Evolutionary conservation across 2,888 invertebrate genomes (phyloP).

Genomic region (Agriotes lineatus): DNA sequence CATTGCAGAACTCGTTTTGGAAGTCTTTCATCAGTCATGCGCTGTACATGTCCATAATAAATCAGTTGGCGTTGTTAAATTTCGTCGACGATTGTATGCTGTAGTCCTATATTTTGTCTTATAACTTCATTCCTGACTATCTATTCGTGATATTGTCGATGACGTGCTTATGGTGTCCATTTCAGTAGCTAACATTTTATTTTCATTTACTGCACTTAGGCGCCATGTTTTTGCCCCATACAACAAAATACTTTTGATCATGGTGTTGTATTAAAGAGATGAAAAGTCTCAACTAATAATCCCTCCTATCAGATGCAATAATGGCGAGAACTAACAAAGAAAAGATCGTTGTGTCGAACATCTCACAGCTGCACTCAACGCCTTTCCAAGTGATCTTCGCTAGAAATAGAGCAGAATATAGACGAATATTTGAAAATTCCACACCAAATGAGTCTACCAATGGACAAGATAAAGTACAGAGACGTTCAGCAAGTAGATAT

Average conservation of each 20-base stretch:
- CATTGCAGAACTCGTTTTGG: neutral
- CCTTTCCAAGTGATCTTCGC: too few relatives aligned
- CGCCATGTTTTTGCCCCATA: neutral
- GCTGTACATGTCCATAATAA: neutral
- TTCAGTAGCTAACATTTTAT: neutral
- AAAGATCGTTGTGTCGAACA: too few relatives aligned
- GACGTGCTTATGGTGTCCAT: neutral
- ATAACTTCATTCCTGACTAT: neutral
- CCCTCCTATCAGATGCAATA: too few relatives aligned
- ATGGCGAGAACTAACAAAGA: too few relatives aligned
- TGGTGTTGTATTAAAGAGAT: too few relatives aligned
- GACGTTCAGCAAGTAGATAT: too few relatives aligned
- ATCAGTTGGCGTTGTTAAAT: neutral
- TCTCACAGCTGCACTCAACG: too few relatives aligned
- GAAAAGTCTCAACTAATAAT: too few relatives aligned
- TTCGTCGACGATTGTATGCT: neutral
- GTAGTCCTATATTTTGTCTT: neutral
- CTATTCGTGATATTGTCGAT: neutral
- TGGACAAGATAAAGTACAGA: too few relatives aligned
- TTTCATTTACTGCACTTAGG: neutral
- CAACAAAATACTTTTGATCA: neutral
- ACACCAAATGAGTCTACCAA: too few relatives aligned
- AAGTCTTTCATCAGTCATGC: neutral
- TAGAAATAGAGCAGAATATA: too few relatives aligned
- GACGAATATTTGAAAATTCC: too few relatives aligned